These are phyloP conservation scores for Rhadina sibilatrix DNA, from an alignment of 2,113 vertebrate genomes.

Conservation along the genomic window DNA sequence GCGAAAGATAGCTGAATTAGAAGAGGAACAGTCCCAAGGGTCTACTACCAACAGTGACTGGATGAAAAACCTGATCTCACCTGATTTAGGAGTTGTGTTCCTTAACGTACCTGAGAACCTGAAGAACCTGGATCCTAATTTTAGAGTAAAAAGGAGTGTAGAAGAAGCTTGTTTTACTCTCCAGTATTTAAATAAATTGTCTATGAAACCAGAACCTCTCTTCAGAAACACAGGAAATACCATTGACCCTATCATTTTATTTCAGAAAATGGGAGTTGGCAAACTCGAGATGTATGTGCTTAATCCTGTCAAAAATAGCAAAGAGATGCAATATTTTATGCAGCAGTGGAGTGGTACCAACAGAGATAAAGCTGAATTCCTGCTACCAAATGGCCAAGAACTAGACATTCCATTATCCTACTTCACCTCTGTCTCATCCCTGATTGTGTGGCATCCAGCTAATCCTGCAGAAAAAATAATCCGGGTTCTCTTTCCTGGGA, in stretches of 20 bases:
- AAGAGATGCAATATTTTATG: constrained; percentile 94
- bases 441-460: constrained; percentile 97
- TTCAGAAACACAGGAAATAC: constrained; percentile 84
- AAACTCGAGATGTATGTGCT: constrained; percentile 97
- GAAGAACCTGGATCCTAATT: constrained; percentile 81
- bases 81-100: constrained; percentile 93
- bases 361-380: constrained; percentile 86
- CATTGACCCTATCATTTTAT: constrained; percentile 90
- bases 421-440: constrained; percentile 89
- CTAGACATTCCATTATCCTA: constrained; percentile 88
- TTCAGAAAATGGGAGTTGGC: constrained; percentile 97
- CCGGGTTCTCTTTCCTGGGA: constrained; percentile 93
- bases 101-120: constrained; percentile 91
- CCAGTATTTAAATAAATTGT: constrained; percentile 89
- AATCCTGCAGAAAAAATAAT: constrained; percentile 94
- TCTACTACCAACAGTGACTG: constrained; percentile 94
- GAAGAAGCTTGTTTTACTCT: constrained; percentile 89
- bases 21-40: constrained; percentile 94
- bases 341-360: constrained; percentile 92
- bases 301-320: constrained; percentile 91
- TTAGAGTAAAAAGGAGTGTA: constrained; percentile 82
- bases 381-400: constrained; percentile 88
- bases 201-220: constrained; percentile 89
- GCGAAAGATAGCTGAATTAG: constrained; percentile 89
- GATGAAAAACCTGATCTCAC: constrained; percentile 97